Base-by-base conservation (phyloP, 1,140 invertebrate genomes). In the Cyrtorhinus lividipennis region DNA sequence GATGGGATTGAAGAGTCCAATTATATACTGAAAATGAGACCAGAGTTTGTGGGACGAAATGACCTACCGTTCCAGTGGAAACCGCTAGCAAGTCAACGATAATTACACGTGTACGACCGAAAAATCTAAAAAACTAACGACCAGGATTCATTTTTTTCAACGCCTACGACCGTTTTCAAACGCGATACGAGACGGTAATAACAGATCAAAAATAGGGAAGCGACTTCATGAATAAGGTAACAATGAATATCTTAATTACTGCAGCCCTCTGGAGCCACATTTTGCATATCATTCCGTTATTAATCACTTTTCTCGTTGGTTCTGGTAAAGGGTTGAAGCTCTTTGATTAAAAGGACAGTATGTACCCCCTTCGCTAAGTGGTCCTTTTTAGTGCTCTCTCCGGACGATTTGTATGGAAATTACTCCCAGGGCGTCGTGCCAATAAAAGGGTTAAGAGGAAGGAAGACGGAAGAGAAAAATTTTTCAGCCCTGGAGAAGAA, bases 381-480 rank as follows among this genome's bases (percentile, higher is more conserved):
- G 48, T 53, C 18, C 48, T 53, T 53, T 53, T 53, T 53, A 53
- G 48, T 5, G 18, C 5, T 10, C 48, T 53, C 48, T 20, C 48
- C 20, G 48, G 48, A 53, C 48, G 8, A 53, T 53, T 53, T 53
- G 48, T 53, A 53, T 53, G 48, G 48, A 53, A 53, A 53, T 53
- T 53, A 20, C 48, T 53, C 48, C 48, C 48, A 53, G 12, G 46
- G 13, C 44, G 24, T 45, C 61, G 46, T 20, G 24, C 24, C 61
- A 24, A 62, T 62, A 62, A 62, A 62, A 62, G 44, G 61, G 61
- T 45, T 45, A 24, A 44, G 18, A 61, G 27, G 38, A n/a, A n/a
- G n/a, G n/a, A n/a, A n/a, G n/a, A n/a, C n/a, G n/a, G n/a, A n/a
- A n/a, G n/a, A n/a, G n/a, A n/a, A n/a, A n/a, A n/a, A n/a, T n/a